Base-by-base conservation (phyloP, 2,888 invertebrate genomes). In the Napeogenes inachia region DNA sequence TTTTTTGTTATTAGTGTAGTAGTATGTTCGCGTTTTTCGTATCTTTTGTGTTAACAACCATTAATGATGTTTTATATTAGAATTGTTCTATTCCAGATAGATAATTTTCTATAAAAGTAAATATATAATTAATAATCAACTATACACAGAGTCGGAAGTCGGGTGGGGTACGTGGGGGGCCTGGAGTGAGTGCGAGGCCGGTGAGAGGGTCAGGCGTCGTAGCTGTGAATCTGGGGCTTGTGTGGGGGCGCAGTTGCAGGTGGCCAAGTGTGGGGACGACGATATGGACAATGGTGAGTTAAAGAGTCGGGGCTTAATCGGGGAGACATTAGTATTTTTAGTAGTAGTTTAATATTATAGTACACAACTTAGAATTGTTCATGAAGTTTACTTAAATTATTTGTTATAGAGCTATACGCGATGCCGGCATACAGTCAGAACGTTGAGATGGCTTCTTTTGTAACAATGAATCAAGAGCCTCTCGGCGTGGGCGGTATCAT, bases 131-230 rank as follows among this genome's bases (percentile, higher is more conserved):
- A 35, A 35, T 35, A 35, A 35, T 35, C 4, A 35, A 50, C 13
- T 54, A 6, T 47, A 10, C 21, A 4, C 67, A 85, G 88, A 85
- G 45, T 74, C 75, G 0, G 79, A 84, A 70, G 68, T 75, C 82
- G 95, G 94, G 46, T 91, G 94, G 78, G 87, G 92, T 2, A 94
- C 93, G 8, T 96, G 96, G 96, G 93, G 94, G 57, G 85, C 89
- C 21, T 97, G 96, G 96, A 92, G 94, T 0, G 85, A 89, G 4
- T 97, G 96, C 93, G 87, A 86, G 13, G 91, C 92, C 61, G 93
- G 93, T 21, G 93, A 94, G 73, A 94, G 95, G 54, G 92, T 94
- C 61, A 87, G 96, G 0, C 93, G 93, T 62, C 91, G 96, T 35
- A 92, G 91, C 62, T 97, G 96, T 72, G 91, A 87, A 10, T 80